These are phyloP conservation scores for Dicentrarchus labrax DNA, from an alignment of 2,113 vertebrate species.

Conservation along the genomic window DNA sequence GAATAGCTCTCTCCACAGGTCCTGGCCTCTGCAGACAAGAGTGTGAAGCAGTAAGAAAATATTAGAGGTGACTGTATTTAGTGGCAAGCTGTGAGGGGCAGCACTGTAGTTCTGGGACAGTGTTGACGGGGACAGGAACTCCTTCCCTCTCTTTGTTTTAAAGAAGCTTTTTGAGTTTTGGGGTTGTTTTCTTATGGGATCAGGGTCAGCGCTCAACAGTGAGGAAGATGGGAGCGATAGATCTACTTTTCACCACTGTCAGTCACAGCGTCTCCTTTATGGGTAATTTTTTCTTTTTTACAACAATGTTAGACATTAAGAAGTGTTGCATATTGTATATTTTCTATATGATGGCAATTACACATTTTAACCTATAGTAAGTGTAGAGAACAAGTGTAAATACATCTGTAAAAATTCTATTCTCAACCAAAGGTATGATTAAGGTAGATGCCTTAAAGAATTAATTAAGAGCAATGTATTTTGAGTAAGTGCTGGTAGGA, in stretches of 20 bases:
- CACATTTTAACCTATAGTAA: neutral
- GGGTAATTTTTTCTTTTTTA: conserved; percentile 79
- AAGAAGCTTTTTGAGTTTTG: neutral
- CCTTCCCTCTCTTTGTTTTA: neutral
- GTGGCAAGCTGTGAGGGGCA: neutral
- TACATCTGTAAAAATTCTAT: neutral
- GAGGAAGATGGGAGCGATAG: conserved; percentile 80
- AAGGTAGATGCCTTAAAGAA: neutral
- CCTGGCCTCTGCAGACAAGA: conserved; percentile 71
- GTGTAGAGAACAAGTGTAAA: no score
- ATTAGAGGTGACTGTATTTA: conserved; percentile 16
- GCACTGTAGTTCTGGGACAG: neutral
- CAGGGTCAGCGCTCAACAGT: neutral
- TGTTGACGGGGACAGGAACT: neutral
- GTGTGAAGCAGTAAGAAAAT: neutral
- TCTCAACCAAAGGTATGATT: neutral
- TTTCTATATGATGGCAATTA: neutral
- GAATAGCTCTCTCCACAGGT: conserved; percentile 87
- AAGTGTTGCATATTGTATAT: neutral
- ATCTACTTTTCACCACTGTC: conserved; percentile 86
- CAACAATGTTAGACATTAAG: neutral
- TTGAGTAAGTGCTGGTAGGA: neutral
- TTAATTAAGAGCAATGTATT: neutral
- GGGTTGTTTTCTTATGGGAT: neutral
- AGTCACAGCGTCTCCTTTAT: conserved; percentile 88